Conservation (phyloP, 2,113 vertebrate species). For the Macrotis lagotis region DNA sequence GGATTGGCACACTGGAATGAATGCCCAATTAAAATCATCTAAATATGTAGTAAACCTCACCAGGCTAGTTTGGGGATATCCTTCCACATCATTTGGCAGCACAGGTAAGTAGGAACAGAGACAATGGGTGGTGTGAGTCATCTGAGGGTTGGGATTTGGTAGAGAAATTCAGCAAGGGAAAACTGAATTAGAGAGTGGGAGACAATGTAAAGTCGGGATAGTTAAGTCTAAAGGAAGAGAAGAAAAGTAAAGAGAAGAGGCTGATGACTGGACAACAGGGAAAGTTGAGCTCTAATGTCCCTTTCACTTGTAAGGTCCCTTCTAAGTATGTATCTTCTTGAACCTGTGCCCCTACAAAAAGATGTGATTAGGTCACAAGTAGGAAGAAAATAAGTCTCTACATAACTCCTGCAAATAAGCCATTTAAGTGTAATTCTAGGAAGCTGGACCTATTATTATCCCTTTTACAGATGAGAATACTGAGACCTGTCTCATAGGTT, state of each 20-base stretch:
- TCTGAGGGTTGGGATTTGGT: not conserved
- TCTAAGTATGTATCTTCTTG: not conserved
- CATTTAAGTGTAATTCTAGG: too few species aligned
- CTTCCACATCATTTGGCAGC: not conserved
- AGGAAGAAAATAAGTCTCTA: not conserved
- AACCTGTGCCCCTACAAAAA: not conserved
- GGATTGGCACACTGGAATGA: not conserved
- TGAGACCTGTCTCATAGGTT: too few species aligned
- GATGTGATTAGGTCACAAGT: not conserved
- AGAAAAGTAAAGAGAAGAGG: not conserved
- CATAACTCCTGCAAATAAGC: too few species aligned
- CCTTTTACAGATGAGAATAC: slow-evolving; percentile 29
- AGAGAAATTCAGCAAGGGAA: not conserved
- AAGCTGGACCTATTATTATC: not conserved
- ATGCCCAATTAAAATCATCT: not conserved
- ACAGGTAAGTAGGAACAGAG: not conserved
- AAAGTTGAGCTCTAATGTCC: not conserved
- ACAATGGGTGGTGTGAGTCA: not conserved
- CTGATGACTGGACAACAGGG: not conserved
- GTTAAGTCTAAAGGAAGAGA: not conserved
- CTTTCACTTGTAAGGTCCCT: not conserved
- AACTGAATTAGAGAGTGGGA: not conserved
- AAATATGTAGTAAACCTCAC: not conserved
- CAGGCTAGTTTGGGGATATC: not conserved
- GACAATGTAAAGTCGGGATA: not conserved